These are phyloP conservation scores for Geotria australis DNA, from an alignment of 2,797 vertebrate genomes.

Conservation along the genomic window DNA sequence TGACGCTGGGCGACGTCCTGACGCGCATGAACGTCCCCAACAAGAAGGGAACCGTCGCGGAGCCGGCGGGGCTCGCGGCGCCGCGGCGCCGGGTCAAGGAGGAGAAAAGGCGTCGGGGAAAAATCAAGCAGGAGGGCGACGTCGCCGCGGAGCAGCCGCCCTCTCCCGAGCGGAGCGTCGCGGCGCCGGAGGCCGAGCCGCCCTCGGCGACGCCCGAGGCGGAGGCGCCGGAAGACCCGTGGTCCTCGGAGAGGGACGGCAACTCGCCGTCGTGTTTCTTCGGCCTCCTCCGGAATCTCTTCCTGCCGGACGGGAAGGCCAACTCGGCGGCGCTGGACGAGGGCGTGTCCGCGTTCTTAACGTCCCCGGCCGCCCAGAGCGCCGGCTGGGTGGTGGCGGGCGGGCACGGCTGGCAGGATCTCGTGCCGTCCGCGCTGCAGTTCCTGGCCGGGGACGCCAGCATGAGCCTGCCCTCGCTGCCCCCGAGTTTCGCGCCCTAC, in stretches of 20 bases:
- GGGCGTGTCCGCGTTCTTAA: too few relatives aligned
- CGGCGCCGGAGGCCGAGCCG: too few relatives aligned
- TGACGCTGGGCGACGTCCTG: conserved; percentile 62
- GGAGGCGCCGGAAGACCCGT: too few relatives aligned
- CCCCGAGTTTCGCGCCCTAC: conserved; percentile 53
- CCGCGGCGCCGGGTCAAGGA: conserved; percentile 47
- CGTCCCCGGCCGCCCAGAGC: neutral
- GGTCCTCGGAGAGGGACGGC: too few relatives aligned
- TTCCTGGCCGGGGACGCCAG: conserved; percentile 67
- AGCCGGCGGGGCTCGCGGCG: conserved; percentile 21
- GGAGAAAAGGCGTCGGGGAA: too few relatives aligned
- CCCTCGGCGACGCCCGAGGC: too few relatives aligned
- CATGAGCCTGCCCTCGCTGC: conserved; percentile 28
- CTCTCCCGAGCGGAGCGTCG: too few relatives aligned
- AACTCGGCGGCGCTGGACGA: conserved; percentile 17
- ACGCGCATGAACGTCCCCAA: conserved; percentile 57
- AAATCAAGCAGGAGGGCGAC: too few relatives aligned
- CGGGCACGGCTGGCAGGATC: conserved; percentile 52
- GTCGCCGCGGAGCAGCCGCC: too few relatives aligned
- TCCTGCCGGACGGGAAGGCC: conserved; percentile 31
- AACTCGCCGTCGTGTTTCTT: conserved; percentile 23
- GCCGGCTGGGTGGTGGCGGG: neutral
- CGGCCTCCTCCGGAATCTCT: conserved; percentile 45
- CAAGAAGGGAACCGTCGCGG: conserved; percentile 30
- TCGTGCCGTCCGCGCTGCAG: conserved; percentile 53